phyloP scores from a whole-genome alignment of 2,888 invertebrate species.

The Microplitis deprimator region DNA sequence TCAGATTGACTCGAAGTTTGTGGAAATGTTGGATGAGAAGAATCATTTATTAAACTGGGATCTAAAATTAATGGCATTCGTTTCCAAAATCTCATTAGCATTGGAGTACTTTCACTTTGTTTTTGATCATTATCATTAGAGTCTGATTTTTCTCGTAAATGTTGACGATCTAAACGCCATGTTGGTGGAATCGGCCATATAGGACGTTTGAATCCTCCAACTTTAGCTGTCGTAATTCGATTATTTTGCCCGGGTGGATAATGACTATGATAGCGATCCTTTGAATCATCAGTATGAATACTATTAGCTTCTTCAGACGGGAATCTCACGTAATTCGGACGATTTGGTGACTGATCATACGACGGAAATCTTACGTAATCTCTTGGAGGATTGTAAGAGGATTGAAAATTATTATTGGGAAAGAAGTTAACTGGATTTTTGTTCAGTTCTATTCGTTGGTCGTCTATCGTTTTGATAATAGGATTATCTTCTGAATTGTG shows the following conservation, averaged over 20 bases:
- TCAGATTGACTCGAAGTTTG: constrained; percentile 4
- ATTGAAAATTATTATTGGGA: constrained; percentile 15
- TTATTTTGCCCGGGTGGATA: constrained; percentile 45
- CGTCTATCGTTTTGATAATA: constrained; percentile 45
- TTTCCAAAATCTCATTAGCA: constrained; percentile 60
- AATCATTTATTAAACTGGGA: constrained; percentile 49
- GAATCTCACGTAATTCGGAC: constrained; percentile 57
- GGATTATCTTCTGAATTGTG: constrained; percentile 17
- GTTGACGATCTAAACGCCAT: constrained; percentile 53
- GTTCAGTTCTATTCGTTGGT: constrained; percentile 19
- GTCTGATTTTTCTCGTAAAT: constrained; percentile 22
- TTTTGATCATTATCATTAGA: constrained; percentile 45
- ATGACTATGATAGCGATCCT: constrained; percentile 53
- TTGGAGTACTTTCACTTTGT: constrained; percentile 55
- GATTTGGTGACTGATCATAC: constrained; percentile 45
- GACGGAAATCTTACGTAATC: constrained; percentile 56
- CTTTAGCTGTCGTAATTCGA: background rate
- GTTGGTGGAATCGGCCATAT: constrained; percentile 54
- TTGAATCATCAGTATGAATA: constrained; percentile 61
- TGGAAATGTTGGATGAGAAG: constrained; percentile 7
- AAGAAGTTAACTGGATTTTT: constrained; percentile 26
- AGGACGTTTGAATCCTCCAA: constrained; percentile 49
- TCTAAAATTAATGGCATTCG: constrained; percentile 62
- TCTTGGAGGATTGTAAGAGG: constrained; percentile 28
- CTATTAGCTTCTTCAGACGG: constrained; percentile 65